phyloP scores from a whole-genome alignment of 2,888 invertebrate genomes.

The Axea sp. region DNA sequence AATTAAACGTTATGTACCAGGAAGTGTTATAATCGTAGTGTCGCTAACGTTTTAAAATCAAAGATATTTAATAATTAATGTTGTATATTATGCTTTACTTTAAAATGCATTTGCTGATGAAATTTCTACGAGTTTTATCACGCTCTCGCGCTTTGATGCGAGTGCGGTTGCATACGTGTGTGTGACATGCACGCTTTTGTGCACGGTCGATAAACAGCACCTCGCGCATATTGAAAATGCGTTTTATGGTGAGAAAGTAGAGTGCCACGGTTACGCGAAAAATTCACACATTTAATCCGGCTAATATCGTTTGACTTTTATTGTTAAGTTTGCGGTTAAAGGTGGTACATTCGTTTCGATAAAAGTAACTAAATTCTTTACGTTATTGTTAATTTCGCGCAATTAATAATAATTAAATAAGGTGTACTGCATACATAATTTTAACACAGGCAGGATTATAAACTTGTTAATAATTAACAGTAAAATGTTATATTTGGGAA shows the following conservation, averaged over 20 bases:
- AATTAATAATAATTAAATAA: neutral
- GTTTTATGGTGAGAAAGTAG: slow-evolving; percentile 56
- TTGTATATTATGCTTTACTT: slow-evolving; percentile 23
- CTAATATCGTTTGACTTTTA: slow-evolving; percentile 32
- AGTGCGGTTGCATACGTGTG: slow-evolving; percentile 34
- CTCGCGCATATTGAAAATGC: slow-evolving; percentile 63
- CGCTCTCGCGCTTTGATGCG: slow-evolving; percentile 57
- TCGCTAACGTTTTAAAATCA: slow-evolving; percentile 16
- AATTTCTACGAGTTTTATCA: slow-evolving; percentile 58
- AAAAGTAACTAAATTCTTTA: neutral
- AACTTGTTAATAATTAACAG: no score
- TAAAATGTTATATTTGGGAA: no score
- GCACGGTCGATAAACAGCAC: slow-evolving; percentile 64
- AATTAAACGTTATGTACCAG: slow-evolving; percentile 6
- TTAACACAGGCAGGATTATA: no score
- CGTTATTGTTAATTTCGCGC: neutral
- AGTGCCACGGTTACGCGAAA: slow-evolving; percentile 31
- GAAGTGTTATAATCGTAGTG: slow-evolving; percentile 22
- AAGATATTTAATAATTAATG: slow-evolving; percentile 28
- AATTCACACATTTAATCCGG: slow-evolving; percentile 31
- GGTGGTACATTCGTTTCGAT: neutral
- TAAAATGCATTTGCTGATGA: slow-evolving; percentile 57
- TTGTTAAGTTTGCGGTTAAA: slow-evolving; percentile 19
- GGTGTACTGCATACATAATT: no score
- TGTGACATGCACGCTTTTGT: slow-evolving; percentile 56